Percentiles rank a stretch among this genome's conserved stretches.
These are phyloP conservation scores for Pyrochroa serraticornis DNA, from an alignment of 2,888 invertebrate species.

Conservation along the genomic window DNA sequence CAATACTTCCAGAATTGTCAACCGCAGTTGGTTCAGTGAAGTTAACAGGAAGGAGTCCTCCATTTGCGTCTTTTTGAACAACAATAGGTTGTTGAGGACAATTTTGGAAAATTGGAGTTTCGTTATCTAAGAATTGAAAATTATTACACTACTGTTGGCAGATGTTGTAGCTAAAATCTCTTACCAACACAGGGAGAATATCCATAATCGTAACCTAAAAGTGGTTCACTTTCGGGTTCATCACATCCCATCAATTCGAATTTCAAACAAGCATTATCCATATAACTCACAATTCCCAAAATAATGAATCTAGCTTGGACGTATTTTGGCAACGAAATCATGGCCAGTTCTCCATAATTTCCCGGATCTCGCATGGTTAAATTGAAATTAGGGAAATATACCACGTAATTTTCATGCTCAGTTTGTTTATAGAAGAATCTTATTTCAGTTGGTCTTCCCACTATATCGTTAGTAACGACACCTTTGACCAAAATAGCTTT, in stretches of 20 bases:
- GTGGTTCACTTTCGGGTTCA: slow-evolving; percentile 78
- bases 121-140: slow-evolving; percentile 70
- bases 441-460: slow-evolving; percentile 94
- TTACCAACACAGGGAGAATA: slow-evolving; percentile 89
- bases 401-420: slow-evolving; percentile 92
- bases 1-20: slow-evolving; percentile 96
- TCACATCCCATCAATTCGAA: slow-evolving; percentile 97
- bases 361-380: slow-evolving; percentile 94
- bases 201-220: slow-evolving; percentile 91
- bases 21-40: slow-evolving; percentile 92
- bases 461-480: slow-evolving; percentile 93
- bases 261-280: slow-evolving; percentile 95
- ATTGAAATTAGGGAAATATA: slow-evolving; percentile 96
- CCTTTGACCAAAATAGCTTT: slow-evolving; percentile 94
- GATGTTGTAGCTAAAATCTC: slow-evolving; percentile 38
- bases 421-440: slow-evolving; percentile 96
- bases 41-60: slow-evolving; percentile 88
- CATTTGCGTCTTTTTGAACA: slow-evolving; percentile 86
- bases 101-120: slow-evolving; percentile 95
- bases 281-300: slow-evolving; percentile 91
- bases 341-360: slow-evolving; percentile 94
- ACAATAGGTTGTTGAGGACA: slow-evolving; percentile 93
- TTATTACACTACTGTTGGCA: not conserved
- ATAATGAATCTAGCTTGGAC: slow-evolving; percentile 94
- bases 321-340: slow-evolving; percentile 93